phyloP scores from a whole-genome alignment of 2,888 invertebrate genomes.

The Melanostoma mellinum region DNA sequence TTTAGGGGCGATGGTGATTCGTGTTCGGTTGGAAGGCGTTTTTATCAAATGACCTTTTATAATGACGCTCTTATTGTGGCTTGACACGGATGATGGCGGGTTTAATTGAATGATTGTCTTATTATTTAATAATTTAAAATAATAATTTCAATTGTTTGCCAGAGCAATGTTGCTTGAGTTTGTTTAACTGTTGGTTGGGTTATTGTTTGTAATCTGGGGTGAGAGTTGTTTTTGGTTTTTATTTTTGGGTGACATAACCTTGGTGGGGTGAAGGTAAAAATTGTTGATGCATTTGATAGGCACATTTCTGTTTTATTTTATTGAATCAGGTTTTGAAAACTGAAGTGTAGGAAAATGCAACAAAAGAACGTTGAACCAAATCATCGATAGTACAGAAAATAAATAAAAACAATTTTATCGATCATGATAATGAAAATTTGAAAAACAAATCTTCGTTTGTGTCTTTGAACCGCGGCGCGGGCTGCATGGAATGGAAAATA shows the following conservation, averaged over 20 bases:
- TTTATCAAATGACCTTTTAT: conserved; percentile 53
- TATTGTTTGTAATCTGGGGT: too few species aligned
- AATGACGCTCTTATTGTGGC: conserved; percentile 31
- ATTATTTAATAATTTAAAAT: conserved; percentile 64
- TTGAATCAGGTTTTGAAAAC: too few species aligned
- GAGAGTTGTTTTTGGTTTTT: neutral
- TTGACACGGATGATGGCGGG: conserved; percentile 23
- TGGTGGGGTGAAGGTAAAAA: neutral
- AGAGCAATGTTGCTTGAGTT: neutral
- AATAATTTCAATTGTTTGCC: conserved; percentile 35
- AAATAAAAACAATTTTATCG: too few species aligned
- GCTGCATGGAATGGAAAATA: too few species aligned
- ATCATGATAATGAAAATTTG: too few species aligned
- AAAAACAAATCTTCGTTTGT: too few species aligned
- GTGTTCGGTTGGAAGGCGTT: conserved; percentile 43
- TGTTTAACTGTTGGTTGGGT: neutral
- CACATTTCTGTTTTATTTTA: too few species aligned
- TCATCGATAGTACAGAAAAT: too few species aligned
- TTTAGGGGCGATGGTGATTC: conserved; percentile 28
- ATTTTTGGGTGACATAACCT: neutral
- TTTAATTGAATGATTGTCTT: conserved; percentile 64
- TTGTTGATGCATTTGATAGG: too few species aligned
- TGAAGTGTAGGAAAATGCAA: too few species aligned
- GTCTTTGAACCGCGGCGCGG: too few species aligned
- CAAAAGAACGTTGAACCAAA: too few species aligned